Percentiles rank a stretch among this genome's conserved stretches.
These are phyloP conservation scores for Glomeris maerens DNA, from an alignment of 1,140 invertebrate species.

Conservation along the genomic window DNA sequence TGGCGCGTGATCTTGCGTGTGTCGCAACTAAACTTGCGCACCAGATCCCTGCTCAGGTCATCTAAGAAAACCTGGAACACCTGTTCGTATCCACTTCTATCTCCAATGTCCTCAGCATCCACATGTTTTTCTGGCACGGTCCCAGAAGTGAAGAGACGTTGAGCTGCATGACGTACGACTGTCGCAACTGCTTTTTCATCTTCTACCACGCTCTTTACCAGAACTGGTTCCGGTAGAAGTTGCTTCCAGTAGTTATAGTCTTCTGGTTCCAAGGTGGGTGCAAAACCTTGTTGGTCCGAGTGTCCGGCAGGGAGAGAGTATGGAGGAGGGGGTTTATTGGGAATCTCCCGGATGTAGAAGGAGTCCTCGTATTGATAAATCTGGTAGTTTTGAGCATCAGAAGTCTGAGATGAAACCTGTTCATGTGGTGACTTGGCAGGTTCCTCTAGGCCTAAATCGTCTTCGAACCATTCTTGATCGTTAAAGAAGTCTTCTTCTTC, in stretches of 20 bases:
- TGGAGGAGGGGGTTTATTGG: slow-evolving; percentile 55
- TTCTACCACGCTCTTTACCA: slow-evolving; percentile 26
- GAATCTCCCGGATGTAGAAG: slow-evolving; percentile 45
- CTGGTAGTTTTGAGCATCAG: slow-evolving; percentile 2
- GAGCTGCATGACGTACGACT: slow-evolving; percentile 19
- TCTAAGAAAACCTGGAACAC: slow-evolving; percentile 38
- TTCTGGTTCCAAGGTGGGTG: slow-evolving; percentile 18
- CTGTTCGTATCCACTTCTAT: slow-evolving; percentile 17
- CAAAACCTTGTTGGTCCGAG: not conserved
- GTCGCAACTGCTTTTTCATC: slow-evolving; percentile 21
- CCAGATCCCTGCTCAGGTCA: slow-evolving; percentile 47
- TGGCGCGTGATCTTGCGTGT: slow-evolving; percentile 16
- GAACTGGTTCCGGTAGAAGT: slow-evolving; percentile 2
- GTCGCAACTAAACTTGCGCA: slow-evolving; percentile 29
- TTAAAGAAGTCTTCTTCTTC: not conserved
- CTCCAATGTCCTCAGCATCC: slow-evolving; percentile 14
- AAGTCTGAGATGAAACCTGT: no score
- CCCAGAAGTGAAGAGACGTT: slow-evolving; percentile 14
- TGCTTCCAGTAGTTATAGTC: no score
- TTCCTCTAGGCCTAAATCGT: slow-evolving; percentile 19
- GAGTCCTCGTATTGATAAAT: slow-evolving; percentile 15
- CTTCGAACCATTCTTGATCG: slow-evolving; percentile 24
- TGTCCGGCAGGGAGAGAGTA: slow-evolving; percentile 40
- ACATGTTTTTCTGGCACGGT: slow-evolving; percentile 14
- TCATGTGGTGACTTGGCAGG: not conserved